Evolutionary conservation across 1,140 invertebrate genomes (phyloP).

Genomic region (Gonatopus flavifemur): DNA sequence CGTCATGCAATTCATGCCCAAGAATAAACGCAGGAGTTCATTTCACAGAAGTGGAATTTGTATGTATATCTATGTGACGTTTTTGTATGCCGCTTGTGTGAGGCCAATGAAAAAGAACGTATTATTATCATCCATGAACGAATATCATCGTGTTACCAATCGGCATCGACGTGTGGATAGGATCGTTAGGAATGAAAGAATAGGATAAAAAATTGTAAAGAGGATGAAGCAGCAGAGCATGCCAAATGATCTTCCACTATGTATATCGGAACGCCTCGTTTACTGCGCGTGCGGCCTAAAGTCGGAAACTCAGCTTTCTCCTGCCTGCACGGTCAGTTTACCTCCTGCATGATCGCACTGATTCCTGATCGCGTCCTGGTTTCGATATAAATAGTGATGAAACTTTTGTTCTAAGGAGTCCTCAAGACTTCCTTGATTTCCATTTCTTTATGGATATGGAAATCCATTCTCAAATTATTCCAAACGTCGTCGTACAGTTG

Average conservation of each 20-base stretch:
- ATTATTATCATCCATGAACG: no score
- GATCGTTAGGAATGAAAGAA: background rate
- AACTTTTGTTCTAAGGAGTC: no score
- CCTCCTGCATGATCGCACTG: constrained; percentile 26
- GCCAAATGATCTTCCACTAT: constrained; percentile 29
- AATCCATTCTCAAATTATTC: no score
- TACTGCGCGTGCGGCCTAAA: constrained; percentile 28
- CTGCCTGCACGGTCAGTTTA: constrained; percentile 23
- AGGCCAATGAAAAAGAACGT: no score
- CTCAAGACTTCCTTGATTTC: no score
- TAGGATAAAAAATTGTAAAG: constrained; percentile 4
- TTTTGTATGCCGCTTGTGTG: constrained; percentile 10
- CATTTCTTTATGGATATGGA: no score
- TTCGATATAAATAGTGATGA: constrained; percentile 19
- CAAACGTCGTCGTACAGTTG: no score
- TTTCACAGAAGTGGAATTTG: no score
- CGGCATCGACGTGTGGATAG: constrained; percentile 17
- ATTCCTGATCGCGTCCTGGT: constrained; percentile 37
- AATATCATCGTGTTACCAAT: no score
- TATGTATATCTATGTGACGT: constrained; percentile 12
- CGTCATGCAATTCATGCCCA: no score
- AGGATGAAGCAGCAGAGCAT: constrained; percentile 24
- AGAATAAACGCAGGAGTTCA: no score
- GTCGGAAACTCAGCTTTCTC: constrained; percentile 39
- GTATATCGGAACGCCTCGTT: constrained; percentile 31